Base-by-base conservation (phyloP, 2,113 vertebrate genomes). In the Plotosus lineatus region DNA sequence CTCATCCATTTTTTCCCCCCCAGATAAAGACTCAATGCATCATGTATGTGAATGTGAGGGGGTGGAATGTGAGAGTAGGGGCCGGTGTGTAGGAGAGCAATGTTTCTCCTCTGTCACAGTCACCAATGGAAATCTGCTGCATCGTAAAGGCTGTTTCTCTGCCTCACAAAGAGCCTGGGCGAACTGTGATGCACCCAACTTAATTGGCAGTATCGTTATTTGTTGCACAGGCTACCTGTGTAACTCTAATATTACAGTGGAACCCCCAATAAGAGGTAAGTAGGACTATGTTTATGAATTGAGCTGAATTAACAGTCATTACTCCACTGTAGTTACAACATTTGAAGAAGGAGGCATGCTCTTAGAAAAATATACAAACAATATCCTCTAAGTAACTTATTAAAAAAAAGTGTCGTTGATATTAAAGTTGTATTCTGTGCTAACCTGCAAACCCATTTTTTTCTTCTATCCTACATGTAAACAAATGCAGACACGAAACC, bases 181-280 rank as follows among this genome's bases (percentile, higher is more conserved):
- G 94, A 96, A 95, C 0, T 99, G 97, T 86, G 96, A 96, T 90
- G 95, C 90, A 0, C 95, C 96, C 0, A 95, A 94, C 0, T 96
- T 97, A 3, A 90, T 94, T 1, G 93, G 93, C 89, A 94, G 94
- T 73, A 94, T 95, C 3, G 94, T 99, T 68, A 95, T 95, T 85
- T 99, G 97, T 92, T 99, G 97, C 91, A 96, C 96, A 77, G 96
- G 97, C 1, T 91, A 98, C 91, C 93, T 98, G 91, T 99, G 97
- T 89, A 99, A 99, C 91, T 91, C 95, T 92, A 99, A 99, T 85
- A 94, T 97, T 90, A 98, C 95, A 0, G 94, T 94, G 0, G 94
- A 96, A 68, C 86, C 95, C 84, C 94, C 93, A 6, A 93, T 89
- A 6, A 97, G 94, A 94, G 96, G 96, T 96, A 90, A 90, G 2